Base-by-base conservation (phyloP, 2,113 vertebrate species). In the Hassar affinis region DNA sequence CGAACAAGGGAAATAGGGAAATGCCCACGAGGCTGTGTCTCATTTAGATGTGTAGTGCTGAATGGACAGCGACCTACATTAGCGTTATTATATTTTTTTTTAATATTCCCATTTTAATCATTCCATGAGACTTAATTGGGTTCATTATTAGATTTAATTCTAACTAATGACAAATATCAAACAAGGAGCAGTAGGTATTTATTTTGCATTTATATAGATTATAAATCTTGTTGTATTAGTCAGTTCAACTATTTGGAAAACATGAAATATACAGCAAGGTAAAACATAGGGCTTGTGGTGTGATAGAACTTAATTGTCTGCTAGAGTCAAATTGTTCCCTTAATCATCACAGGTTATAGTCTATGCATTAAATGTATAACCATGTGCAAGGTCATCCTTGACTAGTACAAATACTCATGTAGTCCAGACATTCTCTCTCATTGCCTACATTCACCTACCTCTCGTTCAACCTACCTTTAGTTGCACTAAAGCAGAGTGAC, bases 1-100 rank as follows among this genome's bases (percentile, higher is more conserved):
- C 25, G 22, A 47, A 18, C 42, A 49, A 30, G 47, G 30, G n/a
- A 45, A 57, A 27, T 38, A 54, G 11, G 18, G 68, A 18, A 42
- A 84, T 22, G 49, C 22, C 35, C 10, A 35, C 10, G 20, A 71
- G 17, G 2, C 33, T n/a, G 33, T 47, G 38, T 15, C 75, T 52
- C 17, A 17, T 81, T 81, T 69, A 64, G 35, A 25, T 52, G 27
- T 62, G 25, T 12, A 59, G 79, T 69, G 78, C 74, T 85, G 84
- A 84, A 84, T 22, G 83, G 54, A 84, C 83, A 84, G 83, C 83
- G 66, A 79, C 75, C 15, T 56, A 12, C 30, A 14, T 12, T 54
- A 6, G 15, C 14, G 30, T 51, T 54, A 1, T 20, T 30, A 17
- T 75, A n/a, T 42, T 3, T 75, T 30, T 76, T 76, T 14, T 76